Conservation (phyloP, 1,140 invertebrate species). For the Pseudomyrmex concolor region DNA sequence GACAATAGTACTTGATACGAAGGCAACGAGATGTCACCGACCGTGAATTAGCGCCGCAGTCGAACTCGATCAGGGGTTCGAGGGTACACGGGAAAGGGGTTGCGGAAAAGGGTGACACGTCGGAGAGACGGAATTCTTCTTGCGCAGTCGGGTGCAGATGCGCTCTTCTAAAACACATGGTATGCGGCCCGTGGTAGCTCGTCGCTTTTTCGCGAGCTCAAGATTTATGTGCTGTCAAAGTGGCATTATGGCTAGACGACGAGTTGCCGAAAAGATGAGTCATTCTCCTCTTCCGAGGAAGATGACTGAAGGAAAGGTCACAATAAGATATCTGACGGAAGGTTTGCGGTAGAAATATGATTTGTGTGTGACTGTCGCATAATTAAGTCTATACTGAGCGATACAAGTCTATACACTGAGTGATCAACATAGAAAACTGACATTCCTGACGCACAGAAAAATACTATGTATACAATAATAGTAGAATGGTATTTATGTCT, state of each 20-base stretch:
- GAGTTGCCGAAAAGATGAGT: conserved; percentile 66
- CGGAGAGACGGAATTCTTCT: conserved; percentile 63
- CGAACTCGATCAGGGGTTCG: conserved; percentile 60
- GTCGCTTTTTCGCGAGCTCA: conserved; percentile 22
- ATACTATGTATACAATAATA: too few species aligned
- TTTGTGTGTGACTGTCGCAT: not conserved
- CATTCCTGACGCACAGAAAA: too few species aligned
- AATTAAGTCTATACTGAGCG: too few species aligned
- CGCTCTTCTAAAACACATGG: conserved; percentile 69
- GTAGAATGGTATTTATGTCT: too few species aligned
- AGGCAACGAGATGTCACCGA: conserved; percentile 82
- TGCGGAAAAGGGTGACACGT: conserved; percentile 63
- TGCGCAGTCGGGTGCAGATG: conserved; percentile 69
- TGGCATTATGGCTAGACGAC: conserved; percentile 26
- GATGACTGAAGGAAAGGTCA: conserved; percentile 71
- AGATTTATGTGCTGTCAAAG: conserved; percentile 65
- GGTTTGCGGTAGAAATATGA: conserved; percentile 74
- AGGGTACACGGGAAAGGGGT: conserved; percentile 31
- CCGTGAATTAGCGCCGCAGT: conserved; percentile 80
- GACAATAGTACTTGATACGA: conserved; percentile 83
- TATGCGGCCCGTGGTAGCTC: conserved; percentile 28
- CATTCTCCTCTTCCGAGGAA: conserved; percentile 52
- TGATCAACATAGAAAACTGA: not conserved
- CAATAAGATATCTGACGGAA: conserved; percentile 71
- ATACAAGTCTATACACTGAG: too few species aligned